Evolutionary conservation across 2,888 invertebrate genomes (phyloP).

Genomic region (Plemyria rubiginata): DNA sequence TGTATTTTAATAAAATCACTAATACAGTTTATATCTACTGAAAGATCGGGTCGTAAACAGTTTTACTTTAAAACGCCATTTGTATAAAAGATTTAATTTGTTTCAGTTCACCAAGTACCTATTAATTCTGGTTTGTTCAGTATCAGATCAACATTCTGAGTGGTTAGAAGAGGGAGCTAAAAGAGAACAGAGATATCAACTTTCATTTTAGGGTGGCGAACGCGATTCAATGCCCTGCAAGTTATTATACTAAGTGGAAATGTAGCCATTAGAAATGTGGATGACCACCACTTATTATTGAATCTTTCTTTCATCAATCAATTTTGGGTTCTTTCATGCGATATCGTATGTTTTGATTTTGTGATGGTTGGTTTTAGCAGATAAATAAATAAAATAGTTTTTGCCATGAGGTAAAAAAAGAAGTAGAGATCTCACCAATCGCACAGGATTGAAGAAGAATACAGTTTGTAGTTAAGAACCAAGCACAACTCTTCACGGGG

Average conservation of each 20-base stretch:
- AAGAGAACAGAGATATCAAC: constrained; percentile 25
- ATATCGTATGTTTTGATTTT: constrained; percentile 8
- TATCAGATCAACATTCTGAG: constrained; percentile 19
- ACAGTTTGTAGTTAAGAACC: constrained; percentile 10
- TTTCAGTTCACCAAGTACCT: constrained; percentile 13
- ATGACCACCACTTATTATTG: constrained; percentile 26
- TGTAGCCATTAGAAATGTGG: constrained; percentile 19
- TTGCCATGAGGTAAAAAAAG: neutral
- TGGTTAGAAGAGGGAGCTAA: constrained; percentile 21
- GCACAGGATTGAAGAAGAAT: constrained; percentile 1
- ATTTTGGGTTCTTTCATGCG: neutral
- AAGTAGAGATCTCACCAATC: neutral
- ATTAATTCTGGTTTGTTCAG: constrained; percentile 24
- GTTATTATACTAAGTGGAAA: constrained; percentile 29
- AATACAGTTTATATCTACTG: too few species aligned
- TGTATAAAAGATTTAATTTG: constrained; percentile 7
- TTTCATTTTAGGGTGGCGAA: constrained; percentile 24
- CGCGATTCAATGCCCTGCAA: constrained; percentile 18
- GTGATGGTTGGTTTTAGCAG: neutral
- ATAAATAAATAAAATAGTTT: neutral
- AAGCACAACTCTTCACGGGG: neutral
- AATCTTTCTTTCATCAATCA: constrained; percentile 9
- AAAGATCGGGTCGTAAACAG: too few species aligned
- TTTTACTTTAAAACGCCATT: neutral
- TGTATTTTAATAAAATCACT: too few species aligned